phyloP scores from a whole-genome alignment of 2,797 vertebrate genomes.

The Cuculus canorus region DNA sequence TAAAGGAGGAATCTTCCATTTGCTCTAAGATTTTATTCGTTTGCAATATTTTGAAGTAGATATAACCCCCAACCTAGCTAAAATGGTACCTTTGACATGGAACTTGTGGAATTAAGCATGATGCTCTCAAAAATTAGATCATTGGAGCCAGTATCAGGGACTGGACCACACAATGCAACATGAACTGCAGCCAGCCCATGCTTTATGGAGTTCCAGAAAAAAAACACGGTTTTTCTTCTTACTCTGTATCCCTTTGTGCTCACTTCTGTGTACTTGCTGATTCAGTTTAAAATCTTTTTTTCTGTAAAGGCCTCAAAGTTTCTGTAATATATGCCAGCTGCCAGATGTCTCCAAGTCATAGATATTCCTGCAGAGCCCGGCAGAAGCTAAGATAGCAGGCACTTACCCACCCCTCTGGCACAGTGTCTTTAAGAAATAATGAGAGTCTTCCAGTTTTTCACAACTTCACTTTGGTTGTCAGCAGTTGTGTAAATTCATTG shows the following conservation, averaged over 20 bases:
- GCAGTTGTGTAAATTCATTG: background rate
- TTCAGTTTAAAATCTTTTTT: background rate
- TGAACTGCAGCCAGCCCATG: background rate
- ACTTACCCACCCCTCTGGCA: background rate
- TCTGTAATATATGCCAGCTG: background rate
- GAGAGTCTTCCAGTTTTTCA: background rate
- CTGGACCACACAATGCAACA: background rate
- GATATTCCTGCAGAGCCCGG: background rate
- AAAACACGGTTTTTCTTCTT: background rate
- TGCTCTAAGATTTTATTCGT: accelerated
- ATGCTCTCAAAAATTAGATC: background rate
- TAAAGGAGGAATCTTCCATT: background rate
- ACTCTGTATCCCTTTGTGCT: background rate
- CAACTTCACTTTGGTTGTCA: background rate
- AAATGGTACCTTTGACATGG: background rate
- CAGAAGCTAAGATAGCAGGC: background rate
- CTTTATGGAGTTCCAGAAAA: background rate
- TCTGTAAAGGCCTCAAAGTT: background rate
- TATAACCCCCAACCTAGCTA: background rate
- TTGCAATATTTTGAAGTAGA: background rate
- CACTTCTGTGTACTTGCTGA: background rate
- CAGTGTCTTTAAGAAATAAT: background rate
- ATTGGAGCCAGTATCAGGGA: background rate
- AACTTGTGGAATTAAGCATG: background rate
- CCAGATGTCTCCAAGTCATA: background rate